Percentiles rank a stretch among this genome's conserved stretches.
Evolutionary conservation across 2,797 vertebrate genomes (phyloP).

Genomic region (Odontamblyopus lacepedii): DNA sequence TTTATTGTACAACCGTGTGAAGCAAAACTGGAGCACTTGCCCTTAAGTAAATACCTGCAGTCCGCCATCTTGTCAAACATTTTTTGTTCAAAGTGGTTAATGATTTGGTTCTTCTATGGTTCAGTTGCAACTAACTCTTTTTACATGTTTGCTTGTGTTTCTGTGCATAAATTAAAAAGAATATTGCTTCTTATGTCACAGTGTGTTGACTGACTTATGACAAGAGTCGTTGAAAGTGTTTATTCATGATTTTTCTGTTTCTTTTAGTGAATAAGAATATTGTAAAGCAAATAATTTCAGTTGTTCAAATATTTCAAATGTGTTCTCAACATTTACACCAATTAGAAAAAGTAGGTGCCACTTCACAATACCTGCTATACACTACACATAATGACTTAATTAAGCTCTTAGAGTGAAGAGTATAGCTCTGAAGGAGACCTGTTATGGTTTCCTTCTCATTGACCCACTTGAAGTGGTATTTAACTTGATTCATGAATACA

Average conservation of each 20-base stretch:
- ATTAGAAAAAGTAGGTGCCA: too few relatives aligned
- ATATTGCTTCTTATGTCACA: conserved; percentile 73
- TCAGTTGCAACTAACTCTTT: conserved; percentile 79
- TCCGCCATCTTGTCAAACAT: conserved; percentile 42
- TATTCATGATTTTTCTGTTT: not conserved
- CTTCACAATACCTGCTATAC: too few relatives aligned
- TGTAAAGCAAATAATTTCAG: too few relatives aligned
- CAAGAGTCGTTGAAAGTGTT: not conserved
- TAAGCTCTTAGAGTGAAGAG: too few relatives aligned
- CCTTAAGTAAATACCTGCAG: conserved; percentile 49
- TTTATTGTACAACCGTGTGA: conserved; percentile 60
- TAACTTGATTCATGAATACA: too few relatives aligned
- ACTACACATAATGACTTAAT: too few relatives aligned
- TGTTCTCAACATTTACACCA: not conserved
- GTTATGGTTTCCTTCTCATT: too few relatives aligned
- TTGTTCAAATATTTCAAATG: not conserved
- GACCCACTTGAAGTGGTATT: too few relatives aligned
- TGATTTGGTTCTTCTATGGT: conserved; percentile 65
- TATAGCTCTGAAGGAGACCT: too few relatives aligned
- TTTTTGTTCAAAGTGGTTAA: conserved; percentile 63
- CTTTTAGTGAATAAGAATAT: not conserved
- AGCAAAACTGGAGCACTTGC: conserved; percentile 40
- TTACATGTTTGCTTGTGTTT: conserved; percentile 81
- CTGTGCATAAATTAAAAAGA: conserved; percentile 81
- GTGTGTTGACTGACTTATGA: conserved; percentile 52